Evolutionary conservation across 1,140 invertebrate genomes (phyloP), one percentile per base, ranked within the genome.

Genomic region (Papilio xuthus): DNA sequence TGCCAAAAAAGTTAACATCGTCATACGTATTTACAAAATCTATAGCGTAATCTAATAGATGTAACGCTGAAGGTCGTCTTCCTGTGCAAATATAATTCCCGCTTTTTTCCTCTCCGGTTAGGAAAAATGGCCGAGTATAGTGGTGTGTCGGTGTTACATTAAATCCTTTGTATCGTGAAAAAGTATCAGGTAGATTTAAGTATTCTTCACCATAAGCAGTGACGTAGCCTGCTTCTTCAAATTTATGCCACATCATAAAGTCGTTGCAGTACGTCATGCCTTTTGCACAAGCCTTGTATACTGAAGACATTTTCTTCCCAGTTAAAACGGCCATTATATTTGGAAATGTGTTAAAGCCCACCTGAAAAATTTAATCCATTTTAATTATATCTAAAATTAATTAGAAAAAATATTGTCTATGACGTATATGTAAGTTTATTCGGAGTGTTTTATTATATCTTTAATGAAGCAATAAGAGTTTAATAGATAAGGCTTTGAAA

Each of bases 291-390:
- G 8, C 85, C 80, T 77, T 94, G 89, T 26, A 95, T 89, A 81
- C 93, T 92, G 13, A 84, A 82, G 69, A 92, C 85, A 88, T 89
- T 56, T 85, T 96, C 67, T 95, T 94, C 2, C 97, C 97, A 1
- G 96, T 96, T 41, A 98, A 89, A 15, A 97, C 88, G 0, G 97
- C 96, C 94, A 98, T 96, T 20, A 98, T 85, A 89, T 98, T 98
- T 0, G 97, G 97, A 88, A 97, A 98, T 0, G 97, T 98, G 82
- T 98, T 98, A 82, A 97, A 97, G 4, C 95, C 97, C 78, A 95
- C 92, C 95, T 95, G 81, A 41, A 92, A 87, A 56, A 42, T 69
- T 28, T 32, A 15, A 32, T 10, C 10, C 15, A 1, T 28, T 4
- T 28, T 32, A 67, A 56, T 56, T 6, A 23, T 23, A 56, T 6